These are phyloP conservation scores for Drosophila antonietae DNA, from an alignment of 2,888 invertebrate species.

Conservation along the genomic window DNA sequence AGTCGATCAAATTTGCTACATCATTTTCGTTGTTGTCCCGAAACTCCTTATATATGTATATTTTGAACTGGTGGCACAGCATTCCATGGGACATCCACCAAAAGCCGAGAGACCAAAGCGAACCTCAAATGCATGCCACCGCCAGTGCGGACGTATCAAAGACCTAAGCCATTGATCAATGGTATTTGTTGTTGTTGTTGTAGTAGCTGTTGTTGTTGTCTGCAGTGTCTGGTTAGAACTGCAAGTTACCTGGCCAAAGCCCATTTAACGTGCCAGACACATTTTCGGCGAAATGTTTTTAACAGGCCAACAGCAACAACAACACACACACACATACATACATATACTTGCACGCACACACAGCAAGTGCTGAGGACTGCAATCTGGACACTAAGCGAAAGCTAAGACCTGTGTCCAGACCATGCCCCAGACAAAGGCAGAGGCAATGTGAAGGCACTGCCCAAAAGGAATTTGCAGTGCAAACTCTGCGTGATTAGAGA, in stretches of 20 bases:
- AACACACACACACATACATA: not conserved
- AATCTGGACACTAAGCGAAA: slow-evolving; percentile 50
- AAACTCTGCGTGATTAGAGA: slow-evolving; percentile 78
- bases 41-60: slow-evolving; percentile 61
- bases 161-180: slow-evolving; percentile 77
- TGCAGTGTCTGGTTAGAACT: slow-evolving; percentile 79
- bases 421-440: slow-evolving; percentile 13
- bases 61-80: slow-evolving; percentile 74
- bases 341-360: no score
- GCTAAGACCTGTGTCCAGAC: slow-evolving; percentile 51
- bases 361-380: slow-evolving; percentile 7
- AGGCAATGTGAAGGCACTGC: slow-evolving; percentile 30
- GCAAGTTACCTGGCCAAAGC: slow-evolving; percentile 72
- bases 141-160: slow-evolving; percentile 75
- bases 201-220: slow-evolving; percentile 50
- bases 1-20: not conserved
- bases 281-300: slow-evolving; percentile 79
- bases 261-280: slow-evolving; percentile 80
- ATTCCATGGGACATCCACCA: slow-evolving; percentile 80
- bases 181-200: slow-evolving; percentile 68
- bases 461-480: slow-evolving; percentile 65
- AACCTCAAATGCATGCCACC: slow-evolving; percentile 60
- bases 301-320: slow-evolving; percentile 66
- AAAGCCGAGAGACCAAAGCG: slow-evolving; percentile 35
- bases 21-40: slow-evolving; percentile 18